phyloP scores from a whole-genome alignment of 2,888 invertebrate species.

The Drosophila eohydei region DNA sequence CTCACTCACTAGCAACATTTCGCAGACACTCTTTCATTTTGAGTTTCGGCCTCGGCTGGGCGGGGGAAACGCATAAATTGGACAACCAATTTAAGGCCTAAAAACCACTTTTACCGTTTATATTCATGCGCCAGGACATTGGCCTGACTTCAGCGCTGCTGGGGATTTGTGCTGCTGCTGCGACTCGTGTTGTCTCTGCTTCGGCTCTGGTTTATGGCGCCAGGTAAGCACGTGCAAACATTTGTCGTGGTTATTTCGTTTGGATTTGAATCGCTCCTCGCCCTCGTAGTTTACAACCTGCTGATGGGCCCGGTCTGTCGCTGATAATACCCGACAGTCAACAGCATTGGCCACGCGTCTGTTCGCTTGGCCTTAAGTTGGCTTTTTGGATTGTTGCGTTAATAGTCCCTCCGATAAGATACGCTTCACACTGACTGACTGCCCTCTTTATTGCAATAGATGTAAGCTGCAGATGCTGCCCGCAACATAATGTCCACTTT shows the following conservation, averaged over 20 bases:
- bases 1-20: conserved; percentile 47
- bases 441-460: conserved; percentile 24
- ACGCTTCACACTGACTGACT: conserved; percentile 38
- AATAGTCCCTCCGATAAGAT: conserved; percentile 70
- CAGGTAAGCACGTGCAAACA: conserved; percentile 78
- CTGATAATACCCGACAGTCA: conserved; percentile 68
- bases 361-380: conserved; percentile 63
- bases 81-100: conserved; percentile 79
- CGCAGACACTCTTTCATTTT: conserved; percentile 22
- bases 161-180: conserved; percentile 32
- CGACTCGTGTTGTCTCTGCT: conserved; percentile 13
- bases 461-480: conserved; percentile 6
- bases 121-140: conserved; percentile 66
- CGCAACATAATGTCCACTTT: conserved; percentile 17
- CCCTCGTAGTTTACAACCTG: conserved; percentile 71
- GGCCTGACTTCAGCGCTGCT: conserved; percentile 42
- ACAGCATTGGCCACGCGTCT: conserved; percentile 58
- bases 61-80: conserved; percentile 73
- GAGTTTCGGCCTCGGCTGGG: neutral
- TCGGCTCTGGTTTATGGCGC: conserved; percentile 63
- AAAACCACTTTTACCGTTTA: conserved; percentile 78
- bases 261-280: conserved; percentile 72
- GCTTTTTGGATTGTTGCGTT: conserved; percentile 73
- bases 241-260: conserved; percentile 79
- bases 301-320: conserved; percentile 58